Evolutionary conservation across 1,140 invertebrate species (phyloP), one percentile per base, ranked within the genome.

Genomic region (Drosophila elegans): DNA sequence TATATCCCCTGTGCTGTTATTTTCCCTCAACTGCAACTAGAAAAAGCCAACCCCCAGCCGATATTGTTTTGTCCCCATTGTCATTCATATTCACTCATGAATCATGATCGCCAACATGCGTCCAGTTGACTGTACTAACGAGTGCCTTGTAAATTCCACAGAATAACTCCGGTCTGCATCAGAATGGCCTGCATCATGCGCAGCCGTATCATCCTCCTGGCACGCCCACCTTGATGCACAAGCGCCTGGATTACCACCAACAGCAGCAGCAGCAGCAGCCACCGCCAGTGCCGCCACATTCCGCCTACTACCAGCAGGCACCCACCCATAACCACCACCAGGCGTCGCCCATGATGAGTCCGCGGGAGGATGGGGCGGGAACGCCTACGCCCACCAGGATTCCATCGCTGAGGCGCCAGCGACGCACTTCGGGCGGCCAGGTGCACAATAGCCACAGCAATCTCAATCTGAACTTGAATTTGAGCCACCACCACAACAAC

Each of bases 181-280:
- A 90, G 46, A 72, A 79, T 3, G 90, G 90, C 9, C 57, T 91
- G 61, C 90, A 91, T 49, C 90, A 91, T 56, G 90, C 90, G 29
- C 91, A 91, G 62, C 91, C 91, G 3, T 92, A 92, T 55, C 88
- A 91, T 59, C 63, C 91, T 11, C 91, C 86, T 11, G 81, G 75
- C 5, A 84, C 88, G 21, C 80, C 86, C 29, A 92, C 89, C 0
- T 29, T 92, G 44, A 21, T 85, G 10, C 86, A 85, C 51, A 92
- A 92, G 52, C 85, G 81, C 12, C 67, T 80, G 34, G 82, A 84
- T 13, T 84, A 74, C n/a, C 89, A 91, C 4, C 85, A 32, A 7
- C 29, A 32, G 29, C 29, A 90, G 38, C 16, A 32, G 29, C 29
- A 32, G 4, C 29, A 90, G 41, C 80, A 81, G 44, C 64, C 82